Base-by-base conservation (phyloP, 2,888 invertebrate species). In the Lamellibrachia satsuma region DNA sequence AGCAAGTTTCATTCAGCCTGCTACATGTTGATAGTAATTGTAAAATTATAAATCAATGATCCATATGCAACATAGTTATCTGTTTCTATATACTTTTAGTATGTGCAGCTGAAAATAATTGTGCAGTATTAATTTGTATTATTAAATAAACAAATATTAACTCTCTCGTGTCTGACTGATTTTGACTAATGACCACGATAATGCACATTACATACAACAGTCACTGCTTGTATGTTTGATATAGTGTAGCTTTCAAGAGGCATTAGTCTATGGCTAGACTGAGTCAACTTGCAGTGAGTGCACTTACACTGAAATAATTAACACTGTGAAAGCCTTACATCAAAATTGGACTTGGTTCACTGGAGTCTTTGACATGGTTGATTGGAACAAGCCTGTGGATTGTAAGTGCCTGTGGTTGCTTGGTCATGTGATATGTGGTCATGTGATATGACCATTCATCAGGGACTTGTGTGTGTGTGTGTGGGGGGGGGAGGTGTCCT, bases 231-330 rank as follows among this genome's bases (percentile, higher is more conserved):
- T 22, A 6, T 75, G 75, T 15, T 6, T 22, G 75, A 75, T 22
- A 75, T 75, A 6, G n/a, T 75, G 75, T 75, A 75, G 75, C n/a
- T 75, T 75, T 75, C 75, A 75, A 75, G 75, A 75, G 75, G 75
- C 6, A 75, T 22, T 75, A 75, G 75, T 22, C 75, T 75, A 22
- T n/a, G 6, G 75, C n/a, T n/a, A 22, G 0, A 75, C 22, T 75
- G 75, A 75, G n/a, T 15, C 75, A 75, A 75, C 75, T 75, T n/a
- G n/a, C 75, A 22, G 3, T 75, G 22, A 75, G 75, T 75, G 75
- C n/a, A 2, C 75, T 75, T 75, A n/a, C n/a, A 75, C 75, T 75
- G 22, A 6, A 75, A 75, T 75, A 75, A 11, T 75, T n/a, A 75
- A 75, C 75, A 75, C 75, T 75, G 75, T 75, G 75, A 22, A 75